Conservation (phyloP, 2,797 vertebrate species). For the Gambusia yucatana region DNA sequence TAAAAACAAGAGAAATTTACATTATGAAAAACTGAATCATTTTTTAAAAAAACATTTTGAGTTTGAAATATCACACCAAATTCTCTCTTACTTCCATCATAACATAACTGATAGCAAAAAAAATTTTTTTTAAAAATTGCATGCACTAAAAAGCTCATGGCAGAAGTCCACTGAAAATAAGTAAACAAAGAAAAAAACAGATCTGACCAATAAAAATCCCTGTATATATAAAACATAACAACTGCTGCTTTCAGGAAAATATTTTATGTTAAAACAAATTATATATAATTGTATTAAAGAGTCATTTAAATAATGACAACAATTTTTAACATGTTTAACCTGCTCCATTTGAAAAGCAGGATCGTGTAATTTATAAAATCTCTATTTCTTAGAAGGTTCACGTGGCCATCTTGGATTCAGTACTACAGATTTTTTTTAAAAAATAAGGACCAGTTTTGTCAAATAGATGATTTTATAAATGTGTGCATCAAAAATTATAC, state of each 20-base stretch:
- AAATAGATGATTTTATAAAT: neutral
- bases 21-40: neutral
- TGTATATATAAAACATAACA: neutral
- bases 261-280: neutral
- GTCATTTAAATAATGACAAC: neutral
- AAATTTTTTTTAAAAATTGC: neutral
- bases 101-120: neutral
- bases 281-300: neutral
- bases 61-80: neutral
- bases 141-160: neutral
- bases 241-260: neutral
- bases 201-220: neutral
- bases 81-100: neutral
- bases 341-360: neutral
- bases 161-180: neutral
- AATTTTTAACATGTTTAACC: neutral
- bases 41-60: neutral
- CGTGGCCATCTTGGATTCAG: neutral
- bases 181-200: neutral
- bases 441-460: neutral
- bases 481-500: neutral
- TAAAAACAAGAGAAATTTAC: neutral
- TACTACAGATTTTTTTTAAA: neutral
- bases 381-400: neutral
- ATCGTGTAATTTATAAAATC: neutral